Percentiles rank a stretch among this genome's conserved stretches.
Conservation (phyloP, 2,797 vertebrate species). For the Myotis planiceps region DNA sequence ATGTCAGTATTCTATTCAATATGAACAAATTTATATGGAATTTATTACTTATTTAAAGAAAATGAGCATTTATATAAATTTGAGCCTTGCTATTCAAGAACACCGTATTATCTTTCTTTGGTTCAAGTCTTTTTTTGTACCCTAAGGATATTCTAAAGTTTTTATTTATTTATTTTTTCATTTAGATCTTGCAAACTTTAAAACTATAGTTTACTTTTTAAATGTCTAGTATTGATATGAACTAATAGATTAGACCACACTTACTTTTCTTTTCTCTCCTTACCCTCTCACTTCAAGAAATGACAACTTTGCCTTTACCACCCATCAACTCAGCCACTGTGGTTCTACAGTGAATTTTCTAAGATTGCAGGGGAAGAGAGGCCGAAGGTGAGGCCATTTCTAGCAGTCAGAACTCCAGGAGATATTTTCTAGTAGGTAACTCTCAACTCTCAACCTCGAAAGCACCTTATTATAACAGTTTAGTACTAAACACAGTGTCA, state of each 20-base stretch:
- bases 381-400: not conserved
- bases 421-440: constrained; percentile 28
- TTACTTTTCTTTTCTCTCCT: not conserved
- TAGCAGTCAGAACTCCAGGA: constrained; percentile 9
- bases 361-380: not conserved
- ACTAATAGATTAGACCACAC: not conserved
- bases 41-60: constrained; percentile 30
- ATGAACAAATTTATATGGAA: not conserved
- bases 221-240: not conserved
- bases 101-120: not conserved
- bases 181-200: not conserved
- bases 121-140: not conserved
- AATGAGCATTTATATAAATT: not conserved
- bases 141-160: not conserved
- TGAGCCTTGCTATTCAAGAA: constrained; percentile 8
- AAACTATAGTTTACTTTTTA: not conserved
- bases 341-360: constrained; percentile 10
- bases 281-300: not conserved
- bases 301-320: not conserved
- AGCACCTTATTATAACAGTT: constrained; percentile 47
- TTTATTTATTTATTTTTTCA: not conserved
- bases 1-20: not conserved
- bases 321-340: not conserved
- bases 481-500: not conserved
- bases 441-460: constrained; percentile 25